Conservation (phyloP, 2,888 invertebrate species). For the Lasioglossum leucozonium region DNA sequence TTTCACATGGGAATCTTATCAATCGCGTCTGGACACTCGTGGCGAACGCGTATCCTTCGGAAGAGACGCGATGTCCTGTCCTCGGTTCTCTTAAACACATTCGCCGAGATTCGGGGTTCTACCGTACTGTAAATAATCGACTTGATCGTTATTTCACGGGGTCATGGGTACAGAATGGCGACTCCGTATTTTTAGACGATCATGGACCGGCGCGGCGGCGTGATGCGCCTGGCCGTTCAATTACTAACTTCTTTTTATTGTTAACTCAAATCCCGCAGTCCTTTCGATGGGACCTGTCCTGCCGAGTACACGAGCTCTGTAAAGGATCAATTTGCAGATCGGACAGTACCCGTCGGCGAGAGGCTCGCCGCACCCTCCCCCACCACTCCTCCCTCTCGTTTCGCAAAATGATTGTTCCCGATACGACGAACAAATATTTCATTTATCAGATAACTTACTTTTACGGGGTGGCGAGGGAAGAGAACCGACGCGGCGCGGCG, state of each 20-base stretch:
- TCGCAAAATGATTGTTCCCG: conserved; percentile 17
- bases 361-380: too few species aligned
- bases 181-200: not conserved
- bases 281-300: not conserved
- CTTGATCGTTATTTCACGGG: not conserved
- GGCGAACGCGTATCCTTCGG: too few species aligned
- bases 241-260: not conserved
- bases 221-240: not conserved
- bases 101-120: too few species aligned
- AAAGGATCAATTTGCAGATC: conserved; percentile 38
- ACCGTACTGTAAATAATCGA: too few species aligned
- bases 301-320: not conserved
- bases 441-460: conserved; percentile 38
- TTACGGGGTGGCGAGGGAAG: not conserved
- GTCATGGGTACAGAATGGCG: not conserved
- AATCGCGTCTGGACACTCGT: too few species aligned
- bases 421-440: conserved; percentile 42
- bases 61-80: too few species aligned
- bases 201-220: not conserved
- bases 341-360: not conserved
- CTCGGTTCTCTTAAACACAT: too few species aligned
- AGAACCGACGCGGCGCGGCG: too few species aligned
- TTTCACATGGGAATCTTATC: too few species aligned
- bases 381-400: too few species aligned
- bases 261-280: not conserved